Conservation (phyloP, 1,140 invertebrate genomes). For the Babylonia areolata region DNA sequence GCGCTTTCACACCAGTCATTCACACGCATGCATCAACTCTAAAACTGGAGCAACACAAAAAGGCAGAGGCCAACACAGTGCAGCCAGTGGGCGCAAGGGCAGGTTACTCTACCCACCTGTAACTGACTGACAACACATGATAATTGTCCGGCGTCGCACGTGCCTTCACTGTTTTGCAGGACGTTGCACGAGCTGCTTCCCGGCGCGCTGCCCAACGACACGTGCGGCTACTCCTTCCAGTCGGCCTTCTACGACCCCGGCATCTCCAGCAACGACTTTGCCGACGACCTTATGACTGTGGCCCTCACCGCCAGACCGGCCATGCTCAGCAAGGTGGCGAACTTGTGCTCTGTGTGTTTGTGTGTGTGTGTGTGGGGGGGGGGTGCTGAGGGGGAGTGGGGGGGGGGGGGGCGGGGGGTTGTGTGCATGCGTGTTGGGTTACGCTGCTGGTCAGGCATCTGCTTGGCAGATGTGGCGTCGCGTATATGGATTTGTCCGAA, state of each 20-base stretch:
- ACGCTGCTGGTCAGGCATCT: background rate
- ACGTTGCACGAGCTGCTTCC: slow-evolving; percentile 36
- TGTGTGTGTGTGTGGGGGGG: background rate
- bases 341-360: too few relatives aligned
- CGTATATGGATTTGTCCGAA: too few relatives aligned
- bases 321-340: slow-evolving; percentile 40
- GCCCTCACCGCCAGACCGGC: slow-evolving; percentile 23
- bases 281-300: slow-evolving; percentile 35
- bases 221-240: slow-evolving; percentile 66
- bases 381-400: background rate
- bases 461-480: background rate
- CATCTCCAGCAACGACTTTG: background rate
- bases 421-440: background rate
- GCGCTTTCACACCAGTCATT: too few relatives aligned
- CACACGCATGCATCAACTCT: too few relatives aligned
- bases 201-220: slow-evolving; percentile 45
- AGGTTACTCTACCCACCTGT: too few relatives aligned
- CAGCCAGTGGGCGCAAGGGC: too few relatives aligned
- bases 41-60: too few relatives aligned
- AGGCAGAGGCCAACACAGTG: too few relatives aligned
- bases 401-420: background rate
- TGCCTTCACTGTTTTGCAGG: too few relatives aligned
- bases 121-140: too few relatives aligned
- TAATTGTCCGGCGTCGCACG: too few relatives aligned
- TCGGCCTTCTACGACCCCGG: slow-evolving; percentile 71